Base-by-base conservation (phyloP, 1,140 invertebrate genomes). In the Diachasmimorpha longicaudata region DNA sequence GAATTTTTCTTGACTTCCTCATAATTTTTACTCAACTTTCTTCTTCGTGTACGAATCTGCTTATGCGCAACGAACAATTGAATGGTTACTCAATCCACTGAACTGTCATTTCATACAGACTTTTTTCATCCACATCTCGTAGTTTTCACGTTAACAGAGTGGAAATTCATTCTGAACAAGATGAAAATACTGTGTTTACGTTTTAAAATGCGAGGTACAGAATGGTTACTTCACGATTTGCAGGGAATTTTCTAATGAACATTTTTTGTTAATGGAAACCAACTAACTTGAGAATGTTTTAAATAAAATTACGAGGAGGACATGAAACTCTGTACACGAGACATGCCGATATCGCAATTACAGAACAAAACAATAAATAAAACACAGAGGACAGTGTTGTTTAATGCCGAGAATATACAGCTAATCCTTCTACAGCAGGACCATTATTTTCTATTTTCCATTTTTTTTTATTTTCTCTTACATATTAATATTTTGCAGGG, bases 311-410 rank as follows among this genome's bases (percentile, higher is more conserved):
- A 23, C 19, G 19, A 63, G 31, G 21, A 58, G 44, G 2, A n/a
- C 1, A 46, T 46, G 48, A 52, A 1, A 52, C 48, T 52, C 16
- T 63, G 58, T 63, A 25, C 58, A 25, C 6, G 48, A 63, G 58
- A 23, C 58, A 63, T 63, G 58, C 23, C 21, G 31, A 63, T 1
- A 19, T 14, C 10, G 58, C 14, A 25, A 63, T 31, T 63, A 23
- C 19, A 4, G 31, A 55, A 16, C 6, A 4, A 16, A 55, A 19
- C 8, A 55, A 55, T 9, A 55, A 55, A 63, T 5, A 63, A 63
- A 63, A 25, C 58, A 63, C 58, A 63, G 58, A 63, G 58, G 58
- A 63, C 58, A 63, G 58, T 63, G 58, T 63, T 63, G 4, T 25
- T 63, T 63, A 25, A 63, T 25, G 58, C 58, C 10, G 58, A 23